Percentiles rank a stretch among this genome's conserved stretches.
These are phyloP conservation scores for Eulemur coronatus DNA, from an alignment of 2,797 vertebrate species.

Conservation along the genomic window DNA sequence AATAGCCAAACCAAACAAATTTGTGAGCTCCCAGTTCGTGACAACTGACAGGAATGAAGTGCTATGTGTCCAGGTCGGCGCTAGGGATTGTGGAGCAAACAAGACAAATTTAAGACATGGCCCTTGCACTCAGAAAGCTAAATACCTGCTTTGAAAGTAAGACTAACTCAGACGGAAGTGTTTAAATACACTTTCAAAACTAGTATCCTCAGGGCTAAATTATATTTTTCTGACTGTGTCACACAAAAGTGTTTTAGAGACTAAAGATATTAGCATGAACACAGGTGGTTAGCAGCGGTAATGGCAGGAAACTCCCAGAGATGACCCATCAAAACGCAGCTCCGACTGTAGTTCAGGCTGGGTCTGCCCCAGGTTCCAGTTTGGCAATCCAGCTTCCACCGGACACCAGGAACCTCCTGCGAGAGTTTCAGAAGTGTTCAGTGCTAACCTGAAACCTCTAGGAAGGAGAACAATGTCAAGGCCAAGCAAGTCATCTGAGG, in stretches of 20 bases:
- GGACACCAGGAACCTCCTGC: neutral
- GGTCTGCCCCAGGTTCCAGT: neutral
- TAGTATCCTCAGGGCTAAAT: neutral
- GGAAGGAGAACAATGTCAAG: slow-evolving; percentile 6
- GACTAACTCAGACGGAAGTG: neutral
- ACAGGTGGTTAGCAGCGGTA: neutral
- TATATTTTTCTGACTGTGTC: neutral
- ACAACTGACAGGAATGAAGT: neutral
- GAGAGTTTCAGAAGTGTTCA: neutral
- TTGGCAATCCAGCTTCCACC: neutral
- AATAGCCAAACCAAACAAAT: neutral
- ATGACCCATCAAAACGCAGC: neutral
- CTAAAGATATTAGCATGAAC: neutral
- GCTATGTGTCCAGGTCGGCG: neutral
- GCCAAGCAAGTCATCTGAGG: neutral
- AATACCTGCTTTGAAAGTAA: neutral
- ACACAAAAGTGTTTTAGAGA: neutral
- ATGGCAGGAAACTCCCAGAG: neutral
- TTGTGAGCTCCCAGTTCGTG: neutral
- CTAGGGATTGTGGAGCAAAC: neutral
- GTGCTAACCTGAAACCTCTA: neutral
- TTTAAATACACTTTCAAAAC: neutral
- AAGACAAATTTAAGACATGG: neutral
- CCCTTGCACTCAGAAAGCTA: neutral
- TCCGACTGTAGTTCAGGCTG: neutral